Conservation (phyloP, 2,113 vertebrate species). For the Actenoides hombroni region DNA sequence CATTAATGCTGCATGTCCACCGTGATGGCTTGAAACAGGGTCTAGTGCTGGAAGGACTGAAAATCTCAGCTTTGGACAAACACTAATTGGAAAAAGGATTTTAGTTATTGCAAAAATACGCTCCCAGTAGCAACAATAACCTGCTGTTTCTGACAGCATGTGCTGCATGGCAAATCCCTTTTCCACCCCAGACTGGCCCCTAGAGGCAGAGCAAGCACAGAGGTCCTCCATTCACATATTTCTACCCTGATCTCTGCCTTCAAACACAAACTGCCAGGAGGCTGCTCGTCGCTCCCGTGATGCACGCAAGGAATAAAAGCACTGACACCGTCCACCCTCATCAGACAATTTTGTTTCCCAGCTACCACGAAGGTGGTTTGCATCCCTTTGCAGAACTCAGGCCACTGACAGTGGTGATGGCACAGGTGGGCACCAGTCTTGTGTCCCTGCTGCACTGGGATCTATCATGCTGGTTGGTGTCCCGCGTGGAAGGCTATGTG, state of each 20-base stretch:
- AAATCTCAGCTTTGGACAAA: background rate
- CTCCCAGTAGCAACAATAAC: background rate
- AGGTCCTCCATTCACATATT: background rate
- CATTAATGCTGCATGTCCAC: background rate
- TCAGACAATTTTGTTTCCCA: background rate
- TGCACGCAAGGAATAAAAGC: background rate
- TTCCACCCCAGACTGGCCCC: background rate
- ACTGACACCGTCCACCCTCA: background rate
- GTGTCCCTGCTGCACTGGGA: background rate
- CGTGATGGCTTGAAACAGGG: background rate
- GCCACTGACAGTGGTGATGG: background rate
- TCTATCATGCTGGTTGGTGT: background rate
- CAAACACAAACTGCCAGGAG: background rate
- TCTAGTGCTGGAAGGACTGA: background rate
- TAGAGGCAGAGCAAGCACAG: background rate
- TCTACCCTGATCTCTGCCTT: background rate
- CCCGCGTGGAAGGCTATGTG: background rate
- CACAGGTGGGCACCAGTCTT: background rate
- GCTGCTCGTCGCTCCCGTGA: fast-evolving
- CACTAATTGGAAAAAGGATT: background rate
- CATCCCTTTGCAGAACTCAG: background rate
- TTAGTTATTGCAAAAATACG: background rate
- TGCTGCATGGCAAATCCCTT: background rate
- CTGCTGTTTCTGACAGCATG: background rate
- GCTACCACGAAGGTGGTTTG: background rate